phyloP scores from a whole-genome alignment of 2,888 invertebrate genomes.

The Strigamia crassipes region DNA sequence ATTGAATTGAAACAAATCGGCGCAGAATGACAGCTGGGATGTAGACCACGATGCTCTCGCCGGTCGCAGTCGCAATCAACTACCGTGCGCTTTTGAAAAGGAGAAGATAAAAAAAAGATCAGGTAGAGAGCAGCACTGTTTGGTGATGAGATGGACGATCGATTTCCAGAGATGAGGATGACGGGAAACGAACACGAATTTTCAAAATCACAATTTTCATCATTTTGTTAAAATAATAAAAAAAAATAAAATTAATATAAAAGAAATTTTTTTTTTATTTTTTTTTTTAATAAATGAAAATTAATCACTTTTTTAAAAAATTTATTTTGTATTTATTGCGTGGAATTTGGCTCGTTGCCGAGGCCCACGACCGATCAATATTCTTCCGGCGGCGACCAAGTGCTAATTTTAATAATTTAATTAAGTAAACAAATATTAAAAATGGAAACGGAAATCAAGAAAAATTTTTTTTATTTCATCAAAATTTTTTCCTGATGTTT shows the following conservation, averaged over 20 bases:
- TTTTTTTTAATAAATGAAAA: too few relatives aligned
- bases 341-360: too few relatives aligned
- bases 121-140: not conserved
- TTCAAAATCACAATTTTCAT: not conserved
- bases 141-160: not conserved
- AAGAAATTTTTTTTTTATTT: too few relatives aligned
- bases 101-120: not conserved
- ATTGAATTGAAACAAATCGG: too few relatives aligned
- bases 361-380: too few relatives aligned
- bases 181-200: too few relatives aligned
- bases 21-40: too few relatives aligned
- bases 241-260: not conserved
- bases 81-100: not conserved
- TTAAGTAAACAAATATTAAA: not conserved
- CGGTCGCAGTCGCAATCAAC: not conserved
- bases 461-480: not conserved
- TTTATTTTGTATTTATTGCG: not conserved
- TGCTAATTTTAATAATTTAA: too few relatives aligned
- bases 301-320: too few relatives aligned
- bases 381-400: too few relatives aligned
- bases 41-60: too few relatives aligned
- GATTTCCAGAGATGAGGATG: too few relatives aligned
- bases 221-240: not conserved
- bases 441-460: not conserved
- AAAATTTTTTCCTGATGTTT: not conserved